Conservation (phyloP, 2,113 vertebrate species). For the Alethe diademata region DNA sequence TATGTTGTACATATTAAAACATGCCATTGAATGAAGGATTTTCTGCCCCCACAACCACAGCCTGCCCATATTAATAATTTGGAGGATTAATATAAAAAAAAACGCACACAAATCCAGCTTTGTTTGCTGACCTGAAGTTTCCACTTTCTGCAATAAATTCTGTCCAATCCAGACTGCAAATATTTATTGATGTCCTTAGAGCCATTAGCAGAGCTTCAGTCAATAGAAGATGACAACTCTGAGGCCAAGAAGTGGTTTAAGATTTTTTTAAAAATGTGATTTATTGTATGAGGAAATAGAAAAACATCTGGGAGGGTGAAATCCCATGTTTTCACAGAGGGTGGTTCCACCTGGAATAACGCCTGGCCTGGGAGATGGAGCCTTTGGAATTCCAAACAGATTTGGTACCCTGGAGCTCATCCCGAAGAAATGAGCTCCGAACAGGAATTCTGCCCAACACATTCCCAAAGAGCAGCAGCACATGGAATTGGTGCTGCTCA, state of each 20-base stretch:
- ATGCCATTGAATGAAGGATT: background rate
- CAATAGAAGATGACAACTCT: background rate
- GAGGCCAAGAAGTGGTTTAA: background rate
- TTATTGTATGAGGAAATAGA: background rate
- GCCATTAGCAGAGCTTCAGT: background rate
- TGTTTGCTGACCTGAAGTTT: background rate
- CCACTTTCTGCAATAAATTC: background rate
- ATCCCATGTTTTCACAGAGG: background rate
- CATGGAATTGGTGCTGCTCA: conserved; percentile 19
- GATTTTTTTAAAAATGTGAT: background rate
- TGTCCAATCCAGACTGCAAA: background rate
- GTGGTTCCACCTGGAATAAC: background rate
- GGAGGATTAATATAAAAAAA: background rate
- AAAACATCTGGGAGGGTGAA: background rate
- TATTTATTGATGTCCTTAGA: background rate
- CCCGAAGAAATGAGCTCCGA: conserved; percentile 26
- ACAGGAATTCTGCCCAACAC: conserved; percentile 13
- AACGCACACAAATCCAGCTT: background rate
- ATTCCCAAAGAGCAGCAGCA: conserved; percentile 22
- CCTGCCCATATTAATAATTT: background rate
- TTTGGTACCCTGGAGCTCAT: background rate
- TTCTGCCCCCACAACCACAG: background rate
- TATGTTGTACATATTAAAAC: background rate
- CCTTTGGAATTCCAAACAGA: conserved; percentile 18
- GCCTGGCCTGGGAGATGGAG: background rate